Evolutionary conservation across 2,888 invertebrate species (phyloP).

Genomic region (Dendrolimus pini): DNA sequence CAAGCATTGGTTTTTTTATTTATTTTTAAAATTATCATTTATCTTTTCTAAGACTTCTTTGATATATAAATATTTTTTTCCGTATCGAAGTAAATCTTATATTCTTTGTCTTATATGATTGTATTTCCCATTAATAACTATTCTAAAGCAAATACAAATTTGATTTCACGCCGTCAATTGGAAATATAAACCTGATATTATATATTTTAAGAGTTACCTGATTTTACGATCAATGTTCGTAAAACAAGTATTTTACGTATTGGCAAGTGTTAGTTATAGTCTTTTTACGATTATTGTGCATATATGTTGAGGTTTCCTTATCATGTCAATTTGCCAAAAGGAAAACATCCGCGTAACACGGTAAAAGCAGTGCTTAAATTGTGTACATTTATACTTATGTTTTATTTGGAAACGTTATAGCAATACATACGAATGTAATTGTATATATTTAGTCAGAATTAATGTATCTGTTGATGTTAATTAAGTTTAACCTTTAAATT

Average conservation of each 20-base stretch:
- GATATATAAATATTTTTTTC: background rate
- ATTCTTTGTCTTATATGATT: background rate
- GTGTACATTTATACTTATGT: background rate
- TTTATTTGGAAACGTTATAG: background rate
- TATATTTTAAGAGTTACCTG: background rate
- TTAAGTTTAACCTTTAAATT: no score
- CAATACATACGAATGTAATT: background rate
- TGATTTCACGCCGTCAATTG: no score
- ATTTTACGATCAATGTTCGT: background rate
- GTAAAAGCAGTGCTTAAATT: background rate
- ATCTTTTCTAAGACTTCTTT: background rate
- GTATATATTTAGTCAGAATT: background rate
- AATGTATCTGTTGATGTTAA: no score
- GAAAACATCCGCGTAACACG: no score
- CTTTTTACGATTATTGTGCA: no score
- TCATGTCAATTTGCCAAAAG: no score
- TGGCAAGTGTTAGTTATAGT: no score
- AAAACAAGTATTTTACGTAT: background rate
- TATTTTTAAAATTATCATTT: background rate
- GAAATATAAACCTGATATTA: background rate
- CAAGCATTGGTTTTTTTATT: conserved; percentile 2
- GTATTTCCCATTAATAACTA: background rate
- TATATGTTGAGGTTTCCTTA: no score
- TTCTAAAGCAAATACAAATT: background rate
- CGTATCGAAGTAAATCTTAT: background rate